phyloP scores from a whole-genome alignment of 2,797 vertebrate species.

The Enteromius thamalakanensis region DNA sequence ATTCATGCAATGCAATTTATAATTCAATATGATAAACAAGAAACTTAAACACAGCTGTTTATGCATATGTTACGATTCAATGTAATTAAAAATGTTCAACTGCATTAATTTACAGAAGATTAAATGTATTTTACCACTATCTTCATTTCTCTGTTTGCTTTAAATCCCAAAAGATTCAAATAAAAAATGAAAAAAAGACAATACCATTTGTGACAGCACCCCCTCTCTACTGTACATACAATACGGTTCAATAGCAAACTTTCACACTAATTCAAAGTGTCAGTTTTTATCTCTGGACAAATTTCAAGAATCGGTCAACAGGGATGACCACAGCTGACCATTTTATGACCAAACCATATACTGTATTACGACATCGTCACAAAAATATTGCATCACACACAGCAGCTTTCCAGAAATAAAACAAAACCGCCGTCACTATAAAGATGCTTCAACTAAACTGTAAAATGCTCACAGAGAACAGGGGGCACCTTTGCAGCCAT shows the following conservation, averaged over 20 bases:
- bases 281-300: not conserved
- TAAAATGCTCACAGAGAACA: slow-evolving; percentile 16
- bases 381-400: not conserved
- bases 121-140: not conserved
- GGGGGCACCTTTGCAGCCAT: slow-evolving; percentile 24
- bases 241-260: too few relatives aligned
- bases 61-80: not conserved
- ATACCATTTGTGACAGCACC: not conserved
- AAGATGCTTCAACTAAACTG: not conserved
- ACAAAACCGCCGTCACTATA: not conserved
- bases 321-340: not conserved
- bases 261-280: not conserved
- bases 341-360: not conserved
- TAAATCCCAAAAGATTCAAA: not conserved
- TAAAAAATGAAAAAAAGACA: not conserved
- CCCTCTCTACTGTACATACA: not conserved
- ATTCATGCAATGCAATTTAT: too few relatives aligned
- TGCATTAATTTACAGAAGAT: not conserved
- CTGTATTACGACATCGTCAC: not conserved
- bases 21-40: not conserved
- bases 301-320: not conserved
- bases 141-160: not conserved
- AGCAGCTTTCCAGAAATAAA: not conserved
- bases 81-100: not conserved
- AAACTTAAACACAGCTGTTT: not conserved